phyloP scores from a whole-genome alignment of 2,888 invertebrate species.

The Ormyrus labotus region DNA sequence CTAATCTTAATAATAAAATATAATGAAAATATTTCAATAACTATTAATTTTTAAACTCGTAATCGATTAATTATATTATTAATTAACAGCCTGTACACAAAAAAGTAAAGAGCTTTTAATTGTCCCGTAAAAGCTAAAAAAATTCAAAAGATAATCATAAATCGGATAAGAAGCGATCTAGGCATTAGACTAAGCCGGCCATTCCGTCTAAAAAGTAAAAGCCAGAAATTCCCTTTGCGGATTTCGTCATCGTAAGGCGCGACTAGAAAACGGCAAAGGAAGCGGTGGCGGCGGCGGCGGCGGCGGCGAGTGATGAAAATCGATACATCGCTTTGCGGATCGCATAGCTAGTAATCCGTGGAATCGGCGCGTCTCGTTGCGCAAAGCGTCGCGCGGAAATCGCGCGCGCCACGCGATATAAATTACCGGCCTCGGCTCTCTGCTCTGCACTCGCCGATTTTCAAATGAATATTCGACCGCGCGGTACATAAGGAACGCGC shows the following conservation, averaged over 20 bases:
- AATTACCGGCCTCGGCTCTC: constrained; percentile 21
- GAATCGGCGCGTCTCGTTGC: constrained; percentile 41
- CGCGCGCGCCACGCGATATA: constrained; percentile 27
- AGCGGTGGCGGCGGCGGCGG: constrained; percentile 38
- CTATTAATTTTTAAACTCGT: too few relatives aligned
- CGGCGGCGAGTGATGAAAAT: constrained; percentile 50
- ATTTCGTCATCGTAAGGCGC: constrained; percentile 28
- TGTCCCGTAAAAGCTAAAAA: too few relatives aligned
- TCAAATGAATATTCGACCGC: constrained; percentile 37
- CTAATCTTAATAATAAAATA: too few relatives aligned
- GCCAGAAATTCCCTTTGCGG: constrained; percentile 24
- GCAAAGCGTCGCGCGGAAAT: constrained; percentile 45
- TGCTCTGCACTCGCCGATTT: not conserved
- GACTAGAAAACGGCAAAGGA: constrained; percentile 38
- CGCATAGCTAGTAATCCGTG: not conserved
- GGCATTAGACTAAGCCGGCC: too few relatives aligned
- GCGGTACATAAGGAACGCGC: constrained; percentile 1
- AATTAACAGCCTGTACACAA: too few relatives aligned
- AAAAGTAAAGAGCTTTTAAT: too few relatives aligned
- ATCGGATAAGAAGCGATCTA: too few relatives aligned
- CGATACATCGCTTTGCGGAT: constrained; percentile 27
- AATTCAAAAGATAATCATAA: too few relatives aligned
- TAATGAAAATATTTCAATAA: too few relatives aligned
- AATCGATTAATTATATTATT: too few relatives aligned
- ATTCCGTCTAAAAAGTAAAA: constrained; percentile 21